A percentile compares a stretch with the other conserved stretches of the same genome.
phyloP scores from a whole-genome alignment of 2,113 vertebrate genomes.

The Callionymus lyra region DNA sequence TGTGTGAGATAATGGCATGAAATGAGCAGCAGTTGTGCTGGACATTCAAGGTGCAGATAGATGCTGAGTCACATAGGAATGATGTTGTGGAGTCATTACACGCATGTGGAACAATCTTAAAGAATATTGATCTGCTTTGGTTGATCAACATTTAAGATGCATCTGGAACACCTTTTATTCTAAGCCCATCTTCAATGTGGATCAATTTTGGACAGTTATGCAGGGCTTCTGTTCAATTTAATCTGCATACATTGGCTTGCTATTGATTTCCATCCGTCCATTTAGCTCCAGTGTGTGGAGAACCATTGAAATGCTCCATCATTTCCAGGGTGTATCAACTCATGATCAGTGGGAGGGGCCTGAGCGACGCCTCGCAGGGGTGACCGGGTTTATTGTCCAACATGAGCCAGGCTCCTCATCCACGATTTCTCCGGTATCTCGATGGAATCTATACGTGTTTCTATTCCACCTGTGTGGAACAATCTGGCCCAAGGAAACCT shows the following conservation, averaged over 20 bases:
- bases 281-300: conserved; percentile 23
- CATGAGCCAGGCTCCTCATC: no score
- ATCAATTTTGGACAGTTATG: conserved; percentile 1
- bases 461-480: no score
- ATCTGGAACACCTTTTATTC: conserved; percentile 7
- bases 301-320: conserved; percentile 41
- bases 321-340: conserved; percentile 35
- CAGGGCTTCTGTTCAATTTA: conserved; percentile 18
- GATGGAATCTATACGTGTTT: no score
- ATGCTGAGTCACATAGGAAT: conserved; percentile 51
- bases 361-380: conserved; percentile 20
- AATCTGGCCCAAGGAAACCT: no score
- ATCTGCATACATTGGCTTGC: conserved; percentile 37
- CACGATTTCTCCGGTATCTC: no score
- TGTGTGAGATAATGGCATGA: no score
- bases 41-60: no score
- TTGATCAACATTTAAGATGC: conserved; percentile 4
- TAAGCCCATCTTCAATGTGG: no score
- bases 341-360: conserved; percentile 12
- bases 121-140: neutral
- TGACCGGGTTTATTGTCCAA: conserved; percentile 10
- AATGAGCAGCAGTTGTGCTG: no score
- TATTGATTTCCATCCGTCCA: conserved; percentile 47
- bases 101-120: no score
- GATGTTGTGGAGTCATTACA: no score